Percentiles rank a stretch among this genome's conserved stretches.
These are phyloP conservation scores for Meghimatium bilineatum DNA, from an alignment of 2,888 invertebrate genomes.

Conservation along the genomic window DNA sequence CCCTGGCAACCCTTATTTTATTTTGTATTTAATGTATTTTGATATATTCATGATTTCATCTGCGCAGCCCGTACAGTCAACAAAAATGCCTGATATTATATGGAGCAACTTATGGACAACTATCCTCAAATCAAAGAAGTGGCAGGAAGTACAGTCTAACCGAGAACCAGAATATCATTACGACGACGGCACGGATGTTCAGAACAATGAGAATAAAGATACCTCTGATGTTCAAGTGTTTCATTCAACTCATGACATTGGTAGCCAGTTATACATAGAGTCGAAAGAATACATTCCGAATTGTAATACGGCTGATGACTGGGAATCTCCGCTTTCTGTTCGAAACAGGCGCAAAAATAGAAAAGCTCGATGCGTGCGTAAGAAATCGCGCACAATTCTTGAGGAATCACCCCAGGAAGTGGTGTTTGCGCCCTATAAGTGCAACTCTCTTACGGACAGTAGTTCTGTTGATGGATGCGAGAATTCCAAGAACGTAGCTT, in stretches of 20 bases:
- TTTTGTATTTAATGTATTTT: no score
- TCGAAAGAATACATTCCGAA: background rate
- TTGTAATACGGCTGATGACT: background rate
- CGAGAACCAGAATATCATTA: background rate
- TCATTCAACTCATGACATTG: background rate
- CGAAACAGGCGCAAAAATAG: background rate
- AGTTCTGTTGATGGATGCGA: no score
- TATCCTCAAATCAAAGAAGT: conserved; percentile 1
- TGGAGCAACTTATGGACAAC: no score
- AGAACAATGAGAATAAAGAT: background rate
- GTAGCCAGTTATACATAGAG: background rate
- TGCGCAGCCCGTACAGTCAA: no score
- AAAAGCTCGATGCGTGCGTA: background rate
- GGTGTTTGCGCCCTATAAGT: background rate
- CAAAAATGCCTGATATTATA: no score
- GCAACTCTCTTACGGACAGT: background rate
- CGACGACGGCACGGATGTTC: background rate
- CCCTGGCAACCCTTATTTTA: no score
- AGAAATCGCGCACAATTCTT: background rate
- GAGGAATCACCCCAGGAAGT: background rate
- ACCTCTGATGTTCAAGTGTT: background rate
- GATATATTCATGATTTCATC: no score
- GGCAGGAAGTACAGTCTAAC: background rate
- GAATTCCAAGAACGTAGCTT: background rate
- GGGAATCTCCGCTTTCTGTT: background rate